phyloP scores from a whole-genome alignment of 2,888 invertebrate species.

The Tetheella fluctuosa region DNA sequence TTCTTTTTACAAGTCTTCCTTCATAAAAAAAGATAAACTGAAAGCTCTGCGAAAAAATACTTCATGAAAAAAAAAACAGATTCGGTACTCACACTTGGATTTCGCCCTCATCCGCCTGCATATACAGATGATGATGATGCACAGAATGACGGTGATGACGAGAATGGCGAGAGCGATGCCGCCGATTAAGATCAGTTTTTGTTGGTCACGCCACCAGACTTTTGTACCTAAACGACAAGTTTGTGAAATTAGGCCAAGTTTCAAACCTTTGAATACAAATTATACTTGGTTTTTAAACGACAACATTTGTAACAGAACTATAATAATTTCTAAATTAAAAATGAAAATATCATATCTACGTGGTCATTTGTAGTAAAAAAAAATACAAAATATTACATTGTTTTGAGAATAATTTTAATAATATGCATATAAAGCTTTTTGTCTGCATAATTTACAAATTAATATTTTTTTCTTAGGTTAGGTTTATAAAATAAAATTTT shows the following conservation, averaged over 20 bases:
- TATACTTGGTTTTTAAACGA: too few relatives aligned
- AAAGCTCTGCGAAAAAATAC: not conserved
- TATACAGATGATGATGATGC: conserved; percentile 93
- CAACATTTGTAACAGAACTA: too few relatives aligned
- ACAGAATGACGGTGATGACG: conserved; percentile 88
- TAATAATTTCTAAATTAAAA: too few relatives aligned
- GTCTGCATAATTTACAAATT: not conserved
- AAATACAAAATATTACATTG: too few relatives aligned
- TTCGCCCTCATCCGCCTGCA: conserved; percentile 92
- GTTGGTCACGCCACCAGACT: conserved; percentile 93
- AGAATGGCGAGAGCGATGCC: conserved; percentile 80
- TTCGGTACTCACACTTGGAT: conserved; percentile 90
- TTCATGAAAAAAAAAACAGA: not conserved
- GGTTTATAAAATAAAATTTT: not conserved
- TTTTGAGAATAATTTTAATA: too few relatives aligned
- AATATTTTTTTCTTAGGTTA: not conserved
- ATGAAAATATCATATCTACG: too few relatives aligned
- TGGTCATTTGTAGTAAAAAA: too few relatives aligned
- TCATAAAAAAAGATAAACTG: not conserved
- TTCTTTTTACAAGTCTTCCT: conserved; percentile 14
- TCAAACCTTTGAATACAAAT: too few relatives aligned
- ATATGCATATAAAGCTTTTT: not conserved
- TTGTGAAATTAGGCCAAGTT: not conserved
- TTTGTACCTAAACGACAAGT: conserved; percentile 84
- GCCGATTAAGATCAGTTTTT: conserved; percentile 89